Base-by-base conservation (phyloP, 2,113 vertebrate species). In the Chionis minor region DNA sequence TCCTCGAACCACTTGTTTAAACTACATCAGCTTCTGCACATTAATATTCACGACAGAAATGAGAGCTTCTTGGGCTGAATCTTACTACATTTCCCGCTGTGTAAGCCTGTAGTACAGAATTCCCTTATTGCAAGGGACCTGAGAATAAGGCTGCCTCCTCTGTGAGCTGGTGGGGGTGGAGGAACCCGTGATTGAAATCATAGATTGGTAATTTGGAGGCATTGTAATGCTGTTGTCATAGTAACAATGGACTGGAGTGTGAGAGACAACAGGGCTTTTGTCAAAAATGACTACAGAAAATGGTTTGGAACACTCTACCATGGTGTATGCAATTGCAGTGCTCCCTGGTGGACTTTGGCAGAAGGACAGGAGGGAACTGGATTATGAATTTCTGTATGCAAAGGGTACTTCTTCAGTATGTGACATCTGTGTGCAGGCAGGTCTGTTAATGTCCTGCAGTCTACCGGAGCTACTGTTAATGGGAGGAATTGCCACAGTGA, bases 241-340 rank as follows among this genome's bases (percentile, higher is more conserved):
- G 85, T 81, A 70, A 89, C 85, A 74, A 54, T 90, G 65, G 40
- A 22, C 35, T 54, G 23, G 65, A 40, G 21, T 1, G 6, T 62
- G 70, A 73, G 59, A 93, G 59, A 93, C 92, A 89, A 45, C 40
- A 58, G 22, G 73, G 69, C 81, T 78, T 87, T 92, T 94, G 73
- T 90, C 55, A 26, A 18, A 72, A 87, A 45, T 15, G 32, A 16
- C 40, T 81, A 8, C n/a, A 47, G 84, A 44, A 84, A 7, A 73
- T 35, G 16, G 12, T 33, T 79, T 79, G 42, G 42, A 33, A 18
- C 16, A 4, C 45, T 61, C 20, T 65, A 27, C 52, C 47, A 3
- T 67, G 61, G 51, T 24, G 3, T 18, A 1, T 23, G 42, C 49
- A 52, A 16, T 24, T 83, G 62, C 63, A 78, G 70, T 85, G 78